These are phyloP conservation scores for Pocillopora damicornis DNA, from an alignment of 64 coral and sea anemone genomes.

Conservation along the genomic window DNA sequence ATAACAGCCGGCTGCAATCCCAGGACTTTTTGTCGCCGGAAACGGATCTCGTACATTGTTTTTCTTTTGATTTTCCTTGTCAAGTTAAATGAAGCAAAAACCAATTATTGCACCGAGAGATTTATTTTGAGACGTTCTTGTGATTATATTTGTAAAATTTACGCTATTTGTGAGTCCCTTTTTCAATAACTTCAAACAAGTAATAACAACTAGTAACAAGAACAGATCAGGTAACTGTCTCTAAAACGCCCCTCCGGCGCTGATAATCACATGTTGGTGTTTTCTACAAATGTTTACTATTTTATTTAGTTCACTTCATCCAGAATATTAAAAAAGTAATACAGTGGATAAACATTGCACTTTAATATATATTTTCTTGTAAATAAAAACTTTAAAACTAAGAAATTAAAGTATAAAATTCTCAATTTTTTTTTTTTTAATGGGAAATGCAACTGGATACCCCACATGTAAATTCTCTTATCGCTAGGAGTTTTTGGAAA, in stretches of 20 bases:
- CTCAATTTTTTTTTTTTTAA: neutral
- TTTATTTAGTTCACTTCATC: neutral
- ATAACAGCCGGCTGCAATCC: neutral
- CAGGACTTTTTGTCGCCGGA: neutral
- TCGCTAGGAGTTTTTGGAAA: too few relatives aligned
- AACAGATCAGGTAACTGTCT: neutral
- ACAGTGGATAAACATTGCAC: neutral
- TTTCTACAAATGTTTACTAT: constrained; percentile 11
- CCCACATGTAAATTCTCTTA: neutral
- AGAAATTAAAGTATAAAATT: neutral
- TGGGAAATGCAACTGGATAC: neutral
- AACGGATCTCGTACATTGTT: neutral
- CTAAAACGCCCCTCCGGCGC: neutral
- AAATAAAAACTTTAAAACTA: neutral
- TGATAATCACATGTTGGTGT: too few relatives aligned
- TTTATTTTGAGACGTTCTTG: neutral
- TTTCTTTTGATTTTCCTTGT: neutral
- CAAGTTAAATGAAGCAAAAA: neutral
- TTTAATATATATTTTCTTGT: neutral
- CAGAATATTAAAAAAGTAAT: constrained; percentile 14
- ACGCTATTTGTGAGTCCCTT: neutral
- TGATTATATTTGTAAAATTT: neutral
- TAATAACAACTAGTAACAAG: neutral
- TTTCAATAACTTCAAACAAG: neutral
- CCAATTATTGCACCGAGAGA: neutral